Base-by-base conservation (phyloP, 2,888 invertebrate genomes). In the Helicoverpa assulta region DNA sequence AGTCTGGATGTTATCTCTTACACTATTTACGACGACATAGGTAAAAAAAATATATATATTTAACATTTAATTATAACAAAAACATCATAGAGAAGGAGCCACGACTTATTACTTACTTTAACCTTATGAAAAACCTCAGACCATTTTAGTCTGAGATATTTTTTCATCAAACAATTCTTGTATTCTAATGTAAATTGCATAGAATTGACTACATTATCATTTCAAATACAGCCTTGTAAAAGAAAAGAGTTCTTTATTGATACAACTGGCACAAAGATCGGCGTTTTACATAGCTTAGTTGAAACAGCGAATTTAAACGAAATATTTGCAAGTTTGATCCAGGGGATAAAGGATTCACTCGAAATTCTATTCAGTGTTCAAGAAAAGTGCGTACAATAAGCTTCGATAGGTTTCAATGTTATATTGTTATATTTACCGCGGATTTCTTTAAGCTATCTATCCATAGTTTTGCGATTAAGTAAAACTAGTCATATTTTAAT, bases 241-340 rank as follows among this genome's bases (percentile, higher is more conserved):
- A 55, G 2, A 10, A 61, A 16, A 5, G 12, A 26, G 5, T 43
- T 10, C 50, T 29, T 19, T 19, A 54, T 16, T 18, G 19, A 21
- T 19, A 12, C 12, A 33, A 19, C 3, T 60, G n/a, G 26, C 37
- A 43, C 33, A 64, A 70, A 70, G 37, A 51, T 55, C 37, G 52
- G 60, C 8, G 40, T 71, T 61, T 56, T 50, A 52, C 51, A 61
- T 40, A 78, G 58, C 60, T 78, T 51, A 47, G 59, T 47, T 40
- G 33, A 51, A 53, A 78, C 54, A 40, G 12, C 5, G 53, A 64
- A 12, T 58, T 60, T 47, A 50, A 73, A 61, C 12, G 33, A 53
- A 69, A 69, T 55, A 76, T 79, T 78, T 79, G 70, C 64, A 79
- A 74, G 75, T 76, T 55, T 53, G 64, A 74, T 79, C 52, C 33